phyloP scores from a whole-genome alignment of 1,140 invertebrate species.

The Drosophila bocqueti region DNA sequence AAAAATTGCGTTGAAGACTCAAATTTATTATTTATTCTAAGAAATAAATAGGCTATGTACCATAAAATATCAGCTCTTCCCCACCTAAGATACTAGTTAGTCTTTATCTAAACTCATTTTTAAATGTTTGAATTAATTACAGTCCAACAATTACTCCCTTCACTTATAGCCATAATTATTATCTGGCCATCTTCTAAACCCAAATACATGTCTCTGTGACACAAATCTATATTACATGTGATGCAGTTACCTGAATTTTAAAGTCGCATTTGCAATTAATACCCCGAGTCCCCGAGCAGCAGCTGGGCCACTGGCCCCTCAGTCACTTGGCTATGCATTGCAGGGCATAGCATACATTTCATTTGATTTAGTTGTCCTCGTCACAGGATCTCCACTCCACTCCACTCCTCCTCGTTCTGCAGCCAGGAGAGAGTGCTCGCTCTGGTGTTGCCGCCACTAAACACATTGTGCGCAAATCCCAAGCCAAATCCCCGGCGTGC shows the following conservation, averaged over 20 bases:
- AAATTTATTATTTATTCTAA: neutral
- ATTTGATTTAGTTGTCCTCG: conserved; percentile 58
- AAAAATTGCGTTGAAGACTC: too few species aligned
- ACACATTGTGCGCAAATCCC: conserved; percentile 81
- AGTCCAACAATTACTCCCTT: neutral
- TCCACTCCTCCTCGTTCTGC: neutral
- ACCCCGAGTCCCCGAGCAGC: conserved; percentile 16
- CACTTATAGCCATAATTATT: neutral
- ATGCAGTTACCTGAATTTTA: conserved; percentile 15
- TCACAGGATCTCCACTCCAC: conserved; percentile 15
- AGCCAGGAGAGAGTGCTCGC: neutral
- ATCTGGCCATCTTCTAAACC: neutral
- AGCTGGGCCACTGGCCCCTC: conserved; percentile 2
- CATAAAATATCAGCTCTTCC: neutral
- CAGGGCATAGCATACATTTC: conserved; percentile 31
- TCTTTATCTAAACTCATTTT: neutral
- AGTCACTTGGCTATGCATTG: conserved; percentile 47
- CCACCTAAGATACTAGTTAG: too few species aligned
- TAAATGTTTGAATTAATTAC: neutral
- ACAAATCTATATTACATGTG: neutral
- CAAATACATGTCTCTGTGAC: neutral
- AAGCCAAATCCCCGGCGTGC: conserved; percentile 69
- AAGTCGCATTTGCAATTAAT: conserved; percentile 56
- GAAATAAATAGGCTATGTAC: too few species aligned
- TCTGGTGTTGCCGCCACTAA: conserved; percentile 61